Conservation (phyloP, 2,113 vertebrate species). For the Willisornis vidua region DNA sequence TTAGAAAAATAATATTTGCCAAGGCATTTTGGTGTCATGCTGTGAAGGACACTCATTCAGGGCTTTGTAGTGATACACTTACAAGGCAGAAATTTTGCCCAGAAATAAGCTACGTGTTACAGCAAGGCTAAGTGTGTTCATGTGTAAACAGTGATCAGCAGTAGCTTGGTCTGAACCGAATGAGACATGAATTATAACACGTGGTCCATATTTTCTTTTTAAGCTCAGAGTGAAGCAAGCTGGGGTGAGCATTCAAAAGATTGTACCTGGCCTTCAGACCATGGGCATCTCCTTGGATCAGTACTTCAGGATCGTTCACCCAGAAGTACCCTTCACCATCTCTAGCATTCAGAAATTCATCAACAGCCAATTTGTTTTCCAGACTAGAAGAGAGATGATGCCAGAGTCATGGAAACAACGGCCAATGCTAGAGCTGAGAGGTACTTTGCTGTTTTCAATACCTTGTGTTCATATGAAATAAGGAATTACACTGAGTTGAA, state of each 20-base stretch:
- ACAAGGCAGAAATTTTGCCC: neutral
- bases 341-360: conserved; percentile 77
- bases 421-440: conserved; percentile 76
- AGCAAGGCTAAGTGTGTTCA: neutral
- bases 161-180: neutral
- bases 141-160: neutral
- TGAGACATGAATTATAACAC: neutral
- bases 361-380: conserved; percentile 80
- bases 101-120: neutral
- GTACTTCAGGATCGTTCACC: conserved; percentile 75
- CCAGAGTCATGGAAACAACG: conserved; percentile 71
- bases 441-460: conserved; percentile 5
- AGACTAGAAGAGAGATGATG: conserved; percentile 74
- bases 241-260: conserved; percentile 78
- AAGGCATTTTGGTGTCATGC: neutral
- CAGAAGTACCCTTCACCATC: conserved; percentile 75
- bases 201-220: neutral
- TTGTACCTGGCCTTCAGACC: conserved; percentile 75
- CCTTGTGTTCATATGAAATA: neutral
- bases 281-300: conserved; percentile 72
- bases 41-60: neutral
- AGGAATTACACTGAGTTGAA: neutral
- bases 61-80: neutral
- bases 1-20: neutral
- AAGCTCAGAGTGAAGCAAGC: conserved; percentile 76